A percentile compares a stretch with the other conserved stretches of the same genome.
Conservation (phyloP, 2,888 invertebrate genomes). For the Empis livida region DNA sequence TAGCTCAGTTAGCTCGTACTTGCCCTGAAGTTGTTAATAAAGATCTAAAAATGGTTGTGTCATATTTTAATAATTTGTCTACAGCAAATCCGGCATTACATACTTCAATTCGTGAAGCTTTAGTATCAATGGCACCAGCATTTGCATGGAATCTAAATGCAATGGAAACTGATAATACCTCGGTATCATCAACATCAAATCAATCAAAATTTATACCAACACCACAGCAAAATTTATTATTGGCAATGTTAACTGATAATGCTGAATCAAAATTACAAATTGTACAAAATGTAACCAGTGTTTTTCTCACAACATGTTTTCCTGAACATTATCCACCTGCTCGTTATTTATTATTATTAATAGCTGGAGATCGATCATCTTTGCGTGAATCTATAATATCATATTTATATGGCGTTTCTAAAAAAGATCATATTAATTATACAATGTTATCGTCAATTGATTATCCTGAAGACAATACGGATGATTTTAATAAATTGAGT, state of each 20-base stretch:
- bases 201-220: constrained; percentile 27
- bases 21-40: constrained; percentile 49
- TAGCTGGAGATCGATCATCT: constrained; percentile 66
- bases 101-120: constrained; percentile 52
- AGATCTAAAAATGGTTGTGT: constrained; percentile 40
- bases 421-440: constrained; percentile 41
- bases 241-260: constrained; percentile 57
- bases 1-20: constrained; percentile 39
- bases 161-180: constrained; percentile 18
- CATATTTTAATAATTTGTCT: constrained; percentile 31
- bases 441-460: constrained; percentile 33
- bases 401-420: constrained; percentile 53
- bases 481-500: constrained; percentile 27
- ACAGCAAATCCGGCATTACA: constrained; percentile 39
- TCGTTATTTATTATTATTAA: constrained; percentile 65
- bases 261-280: constrained; percentile 65
- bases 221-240: constrained; percentile 38
- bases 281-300: constrained; percentile 69
- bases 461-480: constrained; percentile 26
- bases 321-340: constrained; percentile 70
- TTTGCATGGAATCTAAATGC: constrained; percentile 37
- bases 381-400: constrained; percentile 30
- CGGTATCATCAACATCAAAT: background rate
- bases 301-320: constrained; percentile 71
- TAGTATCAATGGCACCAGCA: constrained; percentile 54